Conservation (phyloP, 2,113 vertebrate species). For the Mobula hypostoma region DNA sequence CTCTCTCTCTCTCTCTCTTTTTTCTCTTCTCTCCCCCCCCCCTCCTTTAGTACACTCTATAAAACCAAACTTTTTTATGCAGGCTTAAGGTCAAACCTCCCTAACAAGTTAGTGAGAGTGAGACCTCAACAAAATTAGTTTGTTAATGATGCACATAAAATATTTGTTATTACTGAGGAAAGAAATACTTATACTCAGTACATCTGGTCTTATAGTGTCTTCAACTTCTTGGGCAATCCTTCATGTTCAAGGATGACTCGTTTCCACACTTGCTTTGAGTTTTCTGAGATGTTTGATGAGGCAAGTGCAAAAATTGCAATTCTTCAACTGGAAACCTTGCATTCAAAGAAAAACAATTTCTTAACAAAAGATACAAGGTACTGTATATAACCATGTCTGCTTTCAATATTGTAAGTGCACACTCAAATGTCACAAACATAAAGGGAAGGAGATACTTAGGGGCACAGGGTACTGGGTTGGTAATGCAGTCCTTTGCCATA, state of each 20-base stretch:
- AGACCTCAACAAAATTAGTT: neutral
- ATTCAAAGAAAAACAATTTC: neutral
- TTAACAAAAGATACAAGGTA: neutral
- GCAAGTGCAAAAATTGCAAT: too few species aligned
- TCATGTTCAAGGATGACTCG: too few species aligned
- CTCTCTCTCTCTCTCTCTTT: too few species aligned
- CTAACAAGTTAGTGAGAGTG: neutral
- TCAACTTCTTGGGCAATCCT: neutral
- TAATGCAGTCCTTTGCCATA: neutral
- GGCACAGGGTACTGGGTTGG: neutral
- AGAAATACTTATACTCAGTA: neutral
- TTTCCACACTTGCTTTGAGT: too few species aligned
- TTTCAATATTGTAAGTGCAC: neutral
- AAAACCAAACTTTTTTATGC: neutral
- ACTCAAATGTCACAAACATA: neutral
- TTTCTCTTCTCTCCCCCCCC: neutral
- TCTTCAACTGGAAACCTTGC: neutral
- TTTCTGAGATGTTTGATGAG: too few species aligned
- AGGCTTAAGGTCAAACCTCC: neutral
- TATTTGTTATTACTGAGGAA: neutral
- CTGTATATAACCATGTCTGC: neutral
- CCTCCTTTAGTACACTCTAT: neutral
- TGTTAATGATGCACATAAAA: neutral
- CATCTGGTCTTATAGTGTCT: neutral
- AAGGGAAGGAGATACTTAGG: too few species aligned